Conservation (phyloP, 2,888 invertebrate species). For the Helleia helle region DNA sequence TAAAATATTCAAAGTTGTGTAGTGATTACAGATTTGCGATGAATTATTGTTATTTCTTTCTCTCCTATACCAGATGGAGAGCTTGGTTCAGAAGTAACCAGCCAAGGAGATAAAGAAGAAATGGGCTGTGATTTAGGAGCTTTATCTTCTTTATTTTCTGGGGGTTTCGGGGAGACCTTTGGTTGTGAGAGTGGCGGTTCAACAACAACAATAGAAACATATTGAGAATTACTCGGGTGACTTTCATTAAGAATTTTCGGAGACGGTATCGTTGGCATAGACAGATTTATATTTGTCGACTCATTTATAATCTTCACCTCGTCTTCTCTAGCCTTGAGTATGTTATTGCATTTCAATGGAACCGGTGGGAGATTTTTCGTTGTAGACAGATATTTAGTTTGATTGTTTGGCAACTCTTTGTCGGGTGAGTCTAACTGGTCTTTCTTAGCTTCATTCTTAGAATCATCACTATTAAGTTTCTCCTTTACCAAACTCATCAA, state of each 20-base stretch:
- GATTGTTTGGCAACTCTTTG: slow-evolving; percentile 81
- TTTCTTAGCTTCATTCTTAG: slow-evolving; percentile 76
- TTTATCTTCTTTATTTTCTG: slow-evolving; percentile 63
- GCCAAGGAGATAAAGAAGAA: slow-evolving; percentile 86
- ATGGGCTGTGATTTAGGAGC: slow-evolving; percentile 74
- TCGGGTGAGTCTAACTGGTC: slow-evolving; percentile 63
- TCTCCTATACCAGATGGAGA: slow-evolving; percentile 77
- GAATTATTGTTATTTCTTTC: slow-evolving; percentile 79
- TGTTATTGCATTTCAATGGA: slow-evolving; percentile 92
- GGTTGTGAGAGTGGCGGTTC: slow-evolving; percentile 54
- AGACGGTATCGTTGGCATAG: slow-evolving; percentile 61
- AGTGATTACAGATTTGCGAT: slow-evolving; percentile 90
- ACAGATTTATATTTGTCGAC: slow-evolving; percentile 53
- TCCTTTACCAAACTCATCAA: slow-evolving; percentile 68
- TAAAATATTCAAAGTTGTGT: slow-evolving; percentile 79
- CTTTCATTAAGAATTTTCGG: slow-evolving; percentile 72
- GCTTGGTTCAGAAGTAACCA: slow-evolving; percentile 83
- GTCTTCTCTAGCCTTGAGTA: slow-evolving; percentile 85
- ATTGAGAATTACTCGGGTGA: slow-evolving; percentile 60
- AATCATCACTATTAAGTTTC: slow-evolving; percentile 76
- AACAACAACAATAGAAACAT: slow-evolving; percentile 66
- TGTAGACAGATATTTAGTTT: slow-evolving; percentile 76
- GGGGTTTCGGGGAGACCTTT: slow-evolving; percentile 58
- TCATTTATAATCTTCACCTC: slow-evolving; percentile 65
- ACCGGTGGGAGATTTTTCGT: slow-evolving; percentile 88